Conservation (phyloP, 2,888 invertebrate species). For the Flabesymbios commensalis region DNA sequence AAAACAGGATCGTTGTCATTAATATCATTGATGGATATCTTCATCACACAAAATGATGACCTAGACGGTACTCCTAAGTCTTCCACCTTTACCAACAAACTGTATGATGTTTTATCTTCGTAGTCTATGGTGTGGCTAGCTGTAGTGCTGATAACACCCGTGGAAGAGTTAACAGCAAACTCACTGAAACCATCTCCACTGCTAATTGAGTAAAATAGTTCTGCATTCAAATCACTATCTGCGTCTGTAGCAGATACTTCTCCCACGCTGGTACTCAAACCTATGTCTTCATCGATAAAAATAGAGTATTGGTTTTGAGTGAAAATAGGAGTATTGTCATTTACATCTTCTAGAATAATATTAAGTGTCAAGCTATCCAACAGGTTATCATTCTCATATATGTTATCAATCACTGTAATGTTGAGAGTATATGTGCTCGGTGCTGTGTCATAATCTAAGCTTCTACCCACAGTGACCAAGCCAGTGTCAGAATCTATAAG, state of each 20-base stretch:
- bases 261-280: constrained; percentile 27
- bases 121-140: constrained; percentile 32
- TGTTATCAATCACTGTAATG: constrained; percentile 33
- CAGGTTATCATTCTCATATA: constrained; percentile 21
- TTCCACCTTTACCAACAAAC: constrained; percentile 4
- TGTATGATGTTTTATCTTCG: constrained; percentile 29
- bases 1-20: constrained; percentile 46
- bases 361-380: constrained; percentile 31
- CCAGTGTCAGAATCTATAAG: constrained; percentile 35
- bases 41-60: constrained; percentile 38
- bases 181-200: background rate
- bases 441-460: constrained; percentile 37
- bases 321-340: constrained; percentile 46
- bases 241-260: constrained; percentile 41
- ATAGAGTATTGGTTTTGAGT: constrained; percentile 37
- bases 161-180: background rate
- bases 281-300: constrained; percentile 37
- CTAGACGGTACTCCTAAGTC: constrained; percentile 3
- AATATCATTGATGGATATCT: constrained; percentile 33
- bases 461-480: constrained; percentile 22
- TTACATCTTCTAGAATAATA: constrained; percentile 42
- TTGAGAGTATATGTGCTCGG: constrained; percentile 30
- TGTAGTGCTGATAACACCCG: background rate
- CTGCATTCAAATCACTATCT: constrained; percentile 39
- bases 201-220: background rate